Evolutionary conservation across 1,140 invertebrate genomes (phyloP), one percentile per base, ranked within the genome.

Genomic region (Heliconius eleuchia): DNA sequence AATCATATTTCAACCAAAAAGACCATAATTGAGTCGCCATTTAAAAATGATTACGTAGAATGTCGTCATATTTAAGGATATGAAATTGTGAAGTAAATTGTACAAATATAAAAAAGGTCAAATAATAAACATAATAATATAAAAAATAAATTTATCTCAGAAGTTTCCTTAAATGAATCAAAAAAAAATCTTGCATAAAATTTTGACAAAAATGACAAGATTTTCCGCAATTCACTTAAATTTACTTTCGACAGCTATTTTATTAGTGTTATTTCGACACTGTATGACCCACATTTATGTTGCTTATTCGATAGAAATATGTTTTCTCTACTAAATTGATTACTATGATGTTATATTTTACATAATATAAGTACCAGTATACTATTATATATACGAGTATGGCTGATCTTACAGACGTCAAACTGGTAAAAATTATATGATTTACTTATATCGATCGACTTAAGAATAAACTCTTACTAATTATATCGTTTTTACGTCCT

Each of bases 31-130:
- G 60, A 27, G 27, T 66, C 27, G 60, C 27, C 27, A 30, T 66
- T 27, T 66, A 66, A 66, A 27, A 66, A 66, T 66, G 60, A 66
- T 66, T 66, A 66, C 27, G 13, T 66, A 30, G 23, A 66, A 66
- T 30, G 30, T 66, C 60, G 13, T 66, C 23, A 16, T 66, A 66
- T 66, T 27, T 30, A 30, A 66, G 27, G 60, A 66, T 66, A 18
- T 66, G 4, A 23, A 60, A 8, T 66, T 66, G 18, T 30, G 27
- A 23, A 60, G 23, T 66, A 16, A 66, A 16, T 23, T 23, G 57
- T 30, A n/a, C n/a, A 66, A 16, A 66, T 60, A 60, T 11, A 11
- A 27, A 60, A 27, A 60, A 60, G 23, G 23, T 60, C 23, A 60
- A 11, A 60, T 60, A 11, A 30, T 0, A 23, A 23, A 23, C 23